phyloP scores from a whole-genome alignment of 2,888 invertebrate species.

The Amphipyra tragopoginis region DNA sequence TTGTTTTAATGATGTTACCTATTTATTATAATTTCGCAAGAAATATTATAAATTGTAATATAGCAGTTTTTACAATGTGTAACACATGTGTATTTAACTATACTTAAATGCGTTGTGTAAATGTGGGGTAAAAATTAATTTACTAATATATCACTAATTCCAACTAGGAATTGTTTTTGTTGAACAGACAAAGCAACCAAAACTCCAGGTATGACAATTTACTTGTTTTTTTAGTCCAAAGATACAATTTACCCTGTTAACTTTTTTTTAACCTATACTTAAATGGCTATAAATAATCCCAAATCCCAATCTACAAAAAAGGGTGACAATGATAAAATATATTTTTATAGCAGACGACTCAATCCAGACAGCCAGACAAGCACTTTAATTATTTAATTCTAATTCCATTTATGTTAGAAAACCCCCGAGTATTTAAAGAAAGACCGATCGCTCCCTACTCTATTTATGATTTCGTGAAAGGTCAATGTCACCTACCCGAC shows the following conservation, averaged over 20 bases:
- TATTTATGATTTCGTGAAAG: conserved; percentile 59
- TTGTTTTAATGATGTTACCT: background rate
- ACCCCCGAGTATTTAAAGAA: conserved; percentile 14
- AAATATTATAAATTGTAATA: too few relatives aligned
- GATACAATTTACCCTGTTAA: too few relatives aligned
- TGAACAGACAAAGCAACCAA: conserved; percentile 1
- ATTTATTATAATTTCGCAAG: too few relatives aligned
- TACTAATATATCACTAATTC: background rate
- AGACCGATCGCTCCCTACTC: conserved; percentile 46
- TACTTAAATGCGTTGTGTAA: too few relatives aligned
- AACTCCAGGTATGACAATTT: conserved; percentile 5
- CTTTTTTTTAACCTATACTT: too few relatives aligned
- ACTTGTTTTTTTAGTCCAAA: conserved; percentile 15
- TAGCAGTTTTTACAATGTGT: too few relatives aligned
- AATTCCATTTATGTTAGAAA: conserved; percentile 24
- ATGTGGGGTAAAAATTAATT: too few relatives aligned
- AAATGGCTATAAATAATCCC: too few relatives aligned
- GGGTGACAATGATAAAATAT: too few relatives aligned
- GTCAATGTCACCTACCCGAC: conserved; percentile 70
- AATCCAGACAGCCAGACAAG: background rate
- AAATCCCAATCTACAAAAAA: too few relatives aligned
- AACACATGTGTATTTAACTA: too few relatives aligned
- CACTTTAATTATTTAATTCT: background rate
- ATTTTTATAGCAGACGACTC: background rate
- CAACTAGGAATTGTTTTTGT: conserved; percentile 20